Evolutionary conservation across 92 coral and sea anemone genomes (phyloP), one percentile per base, ranked within the genome.

Genomic region (Porites evermanni): DNA sequence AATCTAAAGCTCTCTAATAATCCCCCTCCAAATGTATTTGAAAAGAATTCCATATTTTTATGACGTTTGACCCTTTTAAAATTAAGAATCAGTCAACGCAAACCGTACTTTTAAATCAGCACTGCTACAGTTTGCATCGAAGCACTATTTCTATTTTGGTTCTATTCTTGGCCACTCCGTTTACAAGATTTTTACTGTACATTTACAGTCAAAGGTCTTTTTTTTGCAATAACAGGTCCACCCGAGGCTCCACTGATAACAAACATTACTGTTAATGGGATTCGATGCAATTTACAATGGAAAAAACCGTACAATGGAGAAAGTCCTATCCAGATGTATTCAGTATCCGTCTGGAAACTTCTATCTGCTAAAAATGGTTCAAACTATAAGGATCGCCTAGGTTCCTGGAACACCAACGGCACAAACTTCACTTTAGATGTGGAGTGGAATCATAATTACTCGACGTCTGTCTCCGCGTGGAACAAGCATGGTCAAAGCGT

Each of bases 241-340:
- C 86, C 86, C 8, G 86, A 81, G 18, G 68, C 86, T 6, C 86
- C 86, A 6, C 32, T 53, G 29, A 72, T 81, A 70, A 32, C 70
- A 18, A 71, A 70, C 86, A 18, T 56, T 20, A 44, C 75, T 6
- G 78, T 81, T n/a, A n/a, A 70, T 54, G 78, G 78, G 38, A 81
- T 58, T 53, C 66, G 52, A n/a, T 81, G 86, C 67, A 21, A 19
- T 10, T 44, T 81, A 56, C 86, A 71, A 10, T 81, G 86, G 86
- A 58, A 20, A 10, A 71, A 70, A 23, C 78, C 86, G 20, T 70
- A 72, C 70, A 44, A 59, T 17, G 86, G 86, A 2, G 59, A 81
- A 81, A 70, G 78, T 50, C 78, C 78, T 14, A 81, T 81, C 63
- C 38, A 11, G 44, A 16, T 61, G 13, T 81, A 81, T 63, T 56